Percentiles rank a stretch among this genome's conserved stretches.
Conservation (phyloP, 2,113 vertebrate species). For the Ivindomyrus marchei region DNA sequence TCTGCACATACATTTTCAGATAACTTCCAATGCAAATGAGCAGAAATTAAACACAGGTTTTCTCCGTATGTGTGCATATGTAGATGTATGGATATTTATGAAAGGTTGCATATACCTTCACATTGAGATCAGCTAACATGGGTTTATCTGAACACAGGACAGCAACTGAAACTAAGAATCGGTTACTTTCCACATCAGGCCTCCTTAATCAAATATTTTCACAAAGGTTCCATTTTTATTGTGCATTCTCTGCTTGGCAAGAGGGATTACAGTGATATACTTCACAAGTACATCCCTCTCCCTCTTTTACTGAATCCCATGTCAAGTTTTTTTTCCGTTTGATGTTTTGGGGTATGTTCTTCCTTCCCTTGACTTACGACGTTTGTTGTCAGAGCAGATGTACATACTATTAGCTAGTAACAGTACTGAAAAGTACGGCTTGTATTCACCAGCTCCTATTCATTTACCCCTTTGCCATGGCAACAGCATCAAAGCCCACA, state of each 20-base stretch:
- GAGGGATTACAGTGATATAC: neutral
- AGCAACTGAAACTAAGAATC: neutral
- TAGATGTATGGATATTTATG: neutral
- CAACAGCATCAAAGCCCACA: slow-evolving; percentile 18
- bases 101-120: neutral
- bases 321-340: neutral
- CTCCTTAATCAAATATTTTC: neutral
- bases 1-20: neutral
- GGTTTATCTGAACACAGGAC: neutral
- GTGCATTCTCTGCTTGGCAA: neutral
- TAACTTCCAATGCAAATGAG: neutral
- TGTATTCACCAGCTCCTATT: neutral
- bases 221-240: neutral
- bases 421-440: neutral
- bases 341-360: neutral
- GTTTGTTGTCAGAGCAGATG: neutral
- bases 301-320: neutral
- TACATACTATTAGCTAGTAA: neutral
- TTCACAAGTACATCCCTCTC: neutral
- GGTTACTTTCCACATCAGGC: neutral
- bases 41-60: neutral
- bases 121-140: neutral
- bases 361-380: neutral
- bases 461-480: slow-evolving; percentile 19
- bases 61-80: neutral